Base-by-base conservation (phyloP, 2,888 invertebrate genomes). In the Tachina lurida region DNA sequence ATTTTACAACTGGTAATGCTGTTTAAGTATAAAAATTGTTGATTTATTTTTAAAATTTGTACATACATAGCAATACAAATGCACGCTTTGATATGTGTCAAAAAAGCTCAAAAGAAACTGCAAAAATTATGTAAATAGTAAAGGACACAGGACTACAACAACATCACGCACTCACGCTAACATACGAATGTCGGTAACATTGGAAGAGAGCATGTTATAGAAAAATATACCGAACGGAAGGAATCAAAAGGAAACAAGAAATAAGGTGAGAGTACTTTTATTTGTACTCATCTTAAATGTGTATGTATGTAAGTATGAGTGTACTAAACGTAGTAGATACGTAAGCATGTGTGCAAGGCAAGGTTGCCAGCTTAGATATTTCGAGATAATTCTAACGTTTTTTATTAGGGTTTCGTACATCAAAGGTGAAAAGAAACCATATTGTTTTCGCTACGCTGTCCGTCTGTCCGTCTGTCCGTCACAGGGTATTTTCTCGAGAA, bases 1-100 rank as follows among this genome's bases (percentile, higher is more conserved):
- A 2, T 7, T 41, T 54, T 56, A 3, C 22, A 43, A 41, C 67
- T 81, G 81, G 81, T 62, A 84, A 81, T 43, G 10, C 71, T 39
- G 12, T 13, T 45, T 4, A 79, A 74, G n/a, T 41, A 65, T 31
- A 52, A 47, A 80, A 84, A 80, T 76, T 84, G 71, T 84, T 84
- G 84, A 84, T 84, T 75, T 79, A 74, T 71, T 70, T 75, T 13
- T 49, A 45, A 58, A 73, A 49, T 15, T 19, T n/a, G 7, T 19
- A n/a, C 17, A 13, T 3, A 45, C 10, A 67, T 54, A 74, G 65
- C 71, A 76, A 77, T 74, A 78, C 54, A 68, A 52, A 52, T 60
- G 31, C 67, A 65, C 41, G 71, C 47, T 45, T 65, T 71, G 39
- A 39, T 75, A 74, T 54, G 56, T 76, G 80, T 76, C 76, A 81